Evolutionary conservation across 2,113 vertebrate species (phyloP), one percentile per base, ranked within the genome.

Genomic region (Marmota flaviventris): DNA sequence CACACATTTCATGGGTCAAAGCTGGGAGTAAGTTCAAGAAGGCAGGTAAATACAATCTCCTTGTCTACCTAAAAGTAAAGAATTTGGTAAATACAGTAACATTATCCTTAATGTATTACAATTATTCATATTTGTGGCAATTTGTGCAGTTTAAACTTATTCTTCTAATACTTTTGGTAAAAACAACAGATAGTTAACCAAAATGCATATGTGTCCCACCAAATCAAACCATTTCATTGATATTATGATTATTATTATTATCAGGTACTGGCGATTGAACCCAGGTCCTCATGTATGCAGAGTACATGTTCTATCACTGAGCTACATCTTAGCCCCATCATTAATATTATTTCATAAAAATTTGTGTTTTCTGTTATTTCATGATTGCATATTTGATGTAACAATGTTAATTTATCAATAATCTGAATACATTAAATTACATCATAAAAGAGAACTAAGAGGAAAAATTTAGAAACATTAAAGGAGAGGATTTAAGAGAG

Each of bases 81-180:
- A 72, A 78, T 11, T 83, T 91, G 53, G 13, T 73, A 17, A 89
- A 63, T 7, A 42, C 6, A 78, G 18, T 86, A 93, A 73, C 76
- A 58, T 12, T 61, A 61, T 24, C 51, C 58, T 65, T 12, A 42
- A 22, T 25, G 16, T 22, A 29, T 65, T 17, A 77, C 2, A 77
- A 25, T 82, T 58, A 88, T 70, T 63, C n/a, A 89, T 45, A 88
- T 91, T 37, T 45, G 11, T 53, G 56, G 14, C 48, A 73, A 27
- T 79, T 89, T 89, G n/a, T 45, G 53, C 34, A 81, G 37, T 77
- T n/a, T 96, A 73, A 91, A 45, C 8, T 79, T 13, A 4, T 63
- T 88, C 56, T 79, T 95, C 77, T 93, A 84, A 90, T 45, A 84
- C 69, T 87, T 84, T 75, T 2, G 24, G 4, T 91, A 78, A 95